These are phyloP conservation scores for Melipona beecheii DNA, from an alignment of 2,888 invertebrate species.

Conservation along the genomic window DNA sequence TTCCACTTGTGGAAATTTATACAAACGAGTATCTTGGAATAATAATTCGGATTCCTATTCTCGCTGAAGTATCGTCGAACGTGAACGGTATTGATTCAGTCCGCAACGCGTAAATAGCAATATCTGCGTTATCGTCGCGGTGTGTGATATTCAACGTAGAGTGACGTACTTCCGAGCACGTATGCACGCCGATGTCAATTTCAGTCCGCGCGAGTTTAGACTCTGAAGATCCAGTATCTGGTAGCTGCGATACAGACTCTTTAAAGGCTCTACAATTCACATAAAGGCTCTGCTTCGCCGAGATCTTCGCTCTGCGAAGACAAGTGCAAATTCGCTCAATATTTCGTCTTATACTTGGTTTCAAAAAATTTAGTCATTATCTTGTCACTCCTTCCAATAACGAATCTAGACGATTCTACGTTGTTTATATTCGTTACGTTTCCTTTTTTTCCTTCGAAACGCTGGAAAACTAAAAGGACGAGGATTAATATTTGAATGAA, in stretches of 20 bases:
- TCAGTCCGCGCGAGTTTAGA: neutral
- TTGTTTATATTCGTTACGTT: too few relatives aligned
- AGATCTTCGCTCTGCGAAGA: too few relatives aligned
- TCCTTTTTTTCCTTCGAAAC: too few relatives aligned
- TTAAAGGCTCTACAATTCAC: neutral
- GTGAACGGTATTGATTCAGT: neutral
- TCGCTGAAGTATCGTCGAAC: neutral
- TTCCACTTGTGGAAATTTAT: neutral
- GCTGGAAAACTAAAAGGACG: too few relatives aligned
- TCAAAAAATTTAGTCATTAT: too few relatives aligned
- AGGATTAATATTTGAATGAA: neutral
- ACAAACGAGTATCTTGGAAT: neutral
- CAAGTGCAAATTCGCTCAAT: too few relatives aligned
- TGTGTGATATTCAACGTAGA: neutral
- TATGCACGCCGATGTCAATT: neutral
- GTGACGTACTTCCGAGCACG: neutral
- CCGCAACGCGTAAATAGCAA: neutral
- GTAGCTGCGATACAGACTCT: neutral
- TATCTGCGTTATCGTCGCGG: neutral
- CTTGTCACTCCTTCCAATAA: too few relatives aligned
- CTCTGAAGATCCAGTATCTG: neutral
- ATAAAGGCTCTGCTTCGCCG: too few relatives aligned
- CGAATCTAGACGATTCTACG: too few relatives aligned
- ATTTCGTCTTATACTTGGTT: too few relatives aligned
- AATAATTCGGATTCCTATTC: neutral